A percentile compares a stretch with the other conserved stretches of the same genome.
phyloP scores from a whole-genome alignment of 2,888 invertebrate genomes.

The Leistus spinibarbis region DNA sequence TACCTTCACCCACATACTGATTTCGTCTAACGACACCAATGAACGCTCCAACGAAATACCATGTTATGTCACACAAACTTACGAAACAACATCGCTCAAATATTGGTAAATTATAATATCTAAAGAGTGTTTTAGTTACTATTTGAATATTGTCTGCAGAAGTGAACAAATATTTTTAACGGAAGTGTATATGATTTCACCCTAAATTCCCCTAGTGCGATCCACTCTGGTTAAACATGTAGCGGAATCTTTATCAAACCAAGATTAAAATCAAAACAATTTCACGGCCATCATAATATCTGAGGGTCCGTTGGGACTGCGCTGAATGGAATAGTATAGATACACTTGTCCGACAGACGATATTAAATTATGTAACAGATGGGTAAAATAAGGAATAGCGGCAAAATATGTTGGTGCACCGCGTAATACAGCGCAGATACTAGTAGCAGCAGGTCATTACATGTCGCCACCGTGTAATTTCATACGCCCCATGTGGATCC shows the following conservation, averaged over 20 bases:
- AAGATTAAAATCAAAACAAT: slow-evolving; percentile 51
- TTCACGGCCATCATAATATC: slow-evolving; percentile 45
- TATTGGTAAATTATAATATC: no score
- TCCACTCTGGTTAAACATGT: not conserved
- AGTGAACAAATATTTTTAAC: no score
- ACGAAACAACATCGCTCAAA: no score
- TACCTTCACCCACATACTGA: not conserved
- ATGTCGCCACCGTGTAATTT: slow-evolving; percentile 47
- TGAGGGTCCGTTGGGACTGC: not conserved
- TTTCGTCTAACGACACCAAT: no score
- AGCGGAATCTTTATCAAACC: slow-evolving; percentile 18
- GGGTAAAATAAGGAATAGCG: slow-evolving; percentile 38
- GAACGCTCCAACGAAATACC: no score
- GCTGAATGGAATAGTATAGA: not conserved
- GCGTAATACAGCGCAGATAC: not conserved
- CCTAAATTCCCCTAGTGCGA: no score
- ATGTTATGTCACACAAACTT: no score
- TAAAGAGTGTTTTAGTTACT: no score
- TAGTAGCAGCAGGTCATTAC: slow-evolving; percentile 20
- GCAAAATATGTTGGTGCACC: not conserved
- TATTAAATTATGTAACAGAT: slow-evolving; percentile 49
- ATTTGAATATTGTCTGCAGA: no score
- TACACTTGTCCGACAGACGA: slow-evolving; percentile 39
- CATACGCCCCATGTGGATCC: slow-evolving; percentile 48
- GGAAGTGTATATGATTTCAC: no score